Percentiles rank a stretch among this genome's conserved stretches.
phyloP scores from a whole-genome alignment of 2,797 vertebrate species.

The Hozukius guyotensis region DNA sequence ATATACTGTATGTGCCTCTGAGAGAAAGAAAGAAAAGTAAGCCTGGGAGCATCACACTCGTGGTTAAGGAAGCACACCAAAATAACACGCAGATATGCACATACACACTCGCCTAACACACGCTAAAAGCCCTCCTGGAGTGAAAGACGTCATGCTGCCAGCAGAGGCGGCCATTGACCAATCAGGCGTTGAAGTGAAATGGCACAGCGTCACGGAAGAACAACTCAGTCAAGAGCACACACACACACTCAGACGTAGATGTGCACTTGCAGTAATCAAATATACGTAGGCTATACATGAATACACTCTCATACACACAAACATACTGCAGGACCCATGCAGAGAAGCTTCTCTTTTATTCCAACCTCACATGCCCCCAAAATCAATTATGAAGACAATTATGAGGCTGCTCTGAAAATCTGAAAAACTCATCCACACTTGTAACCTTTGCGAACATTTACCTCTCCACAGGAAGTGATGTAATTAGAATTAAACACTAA shows the following conservation, averaged over 20 bases:
- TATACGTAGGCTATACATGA: neutral
- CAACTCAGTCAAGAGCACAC: conserved; percentile 23
- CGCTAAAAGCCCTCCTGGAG: conserved; percentile 59
- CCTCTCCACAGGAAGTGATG: conserved; percentile 1
- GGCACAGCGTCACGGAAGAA: conserved; percentile 51
- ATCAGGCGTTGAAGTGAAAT: conserved; percentile 60
- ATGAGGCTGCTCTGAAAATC: conserved; percentile 1
- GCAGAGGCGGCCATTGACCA: conserved; percentile 45
- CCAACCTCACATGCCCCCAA: neutral
- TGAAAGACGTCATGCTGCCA: conserved; percentile 47
- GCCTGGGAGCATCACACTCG: neutral
- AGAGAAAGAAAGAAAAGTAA: conserved; percentile 1
- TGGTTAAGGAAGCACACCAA: conserved; percentile 31
- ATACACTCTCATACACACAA: neutral
- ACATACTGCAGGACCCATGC: neutral
- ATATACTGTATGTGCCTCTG: neutral
- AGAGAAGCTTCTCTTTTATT: conserved; percentile 17
- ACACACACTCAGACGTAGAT: conserved; percentile 21
- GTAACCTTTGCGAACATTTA: conserved; percentile 9
- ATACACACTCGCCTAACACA: conserved; percentile 11
- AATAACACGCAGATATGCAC: conserved; percentile 8
- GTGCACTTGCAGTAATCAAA: conserved; percentile 9
- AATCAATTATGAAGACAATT: conserved; percentile 36
- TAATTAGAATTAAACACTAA: conserved; percentile 3
- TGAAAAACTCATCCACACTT: neutral